phyloP scores from a whole-genome alignment of 2,113 vertebrate species.

The Vicugna pacos region DNA sequence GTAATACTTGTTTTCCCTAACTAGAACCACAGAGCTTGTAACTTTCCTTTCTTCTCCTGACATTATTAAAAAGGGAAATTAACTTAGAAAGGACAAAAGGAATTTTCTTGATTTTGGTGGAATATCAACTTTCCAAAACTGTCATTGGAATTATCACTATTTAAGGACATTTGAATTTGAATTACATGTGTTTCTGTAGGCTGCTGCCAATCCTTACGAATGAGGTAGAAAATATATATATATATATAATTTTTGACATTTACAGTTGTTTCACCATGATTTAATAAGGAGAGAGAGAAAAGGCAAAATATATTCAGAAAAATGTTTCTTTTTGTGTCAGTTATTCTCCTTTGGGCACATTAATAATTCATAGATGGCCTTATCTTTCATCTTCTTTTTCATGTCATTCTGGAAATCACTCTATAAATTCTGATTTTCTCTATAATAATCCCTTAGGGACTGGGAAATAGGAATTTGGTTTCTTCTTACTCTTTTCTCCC shows the following conservation, averaged over 20 bases:
- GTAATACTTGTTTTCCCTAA: neutral
- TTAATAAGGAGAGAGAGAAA: conserved; percentile 29
- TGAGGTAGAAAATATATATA: neutral
- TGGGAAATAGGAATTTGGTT: neutral
- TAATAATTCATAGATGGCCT: conserved; percentile 13
- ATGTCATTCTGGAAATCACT: conserved; percentile 15
- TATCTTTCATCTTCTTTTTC: conserved; percentile 21
- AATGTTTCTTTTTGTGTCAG: conserved; percentile 8
- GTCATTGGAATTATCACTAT: conserved; percentile 7
- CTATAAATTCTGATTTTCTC: neutral
- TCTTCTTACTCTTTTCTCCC: neutral
- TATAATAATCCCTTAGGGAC: neutral
- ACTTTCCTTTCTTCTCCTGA: neutral
- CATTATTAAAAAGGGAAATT: neutral
- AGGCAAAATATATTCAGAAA: neutral
- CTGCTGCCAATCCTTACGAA: neutral
- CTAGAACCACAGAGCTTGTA: neutral
- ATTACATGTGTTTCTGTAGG: conserved; percentile 37
- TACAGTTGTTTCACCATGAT: conserved; percentile 6
- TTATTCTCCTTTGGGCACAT: neutral
- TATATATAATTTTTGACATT: neutral
- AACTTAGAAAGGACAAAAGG: conserved; percentile 26
- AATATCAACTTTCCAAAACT: neutral
- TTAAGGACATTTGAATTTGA: conserved; percentile 42
- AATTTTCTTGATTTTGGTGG: neutral